These are phyloP conservation scores for Eumerus sabulonum DNA, from an alignment of 2,888 invertebrate species.

Conservation along the genomic window DNA sequence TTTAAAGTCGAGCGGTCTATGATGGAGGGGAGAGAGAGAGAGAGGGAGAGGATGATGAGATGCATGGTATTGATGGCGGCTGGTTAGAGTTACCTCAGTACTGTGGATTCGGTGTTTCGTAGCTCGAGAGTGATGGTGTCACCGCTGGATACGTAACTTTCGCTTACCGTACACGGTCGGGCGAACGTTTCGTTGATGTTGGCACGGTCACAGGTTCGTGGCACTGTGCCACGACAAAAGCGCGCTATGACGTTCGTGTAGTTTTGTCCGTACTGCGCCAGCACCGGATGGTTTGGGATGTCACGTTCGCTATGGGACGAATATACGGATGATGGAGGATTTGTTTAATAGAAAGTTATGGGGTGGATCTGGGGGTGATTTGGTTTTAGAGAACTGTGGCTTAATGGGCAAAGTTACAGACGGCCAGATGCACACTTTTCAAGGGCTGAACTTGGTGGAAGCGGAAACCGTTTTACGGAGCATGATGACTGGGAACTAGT, in stretches of 20 bases:
- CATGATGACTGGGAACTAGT: too few relatives aligned
- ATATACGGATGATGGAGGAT: constrained; percentile 10
- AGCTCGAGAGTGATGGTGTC: constrained; percentile 90
- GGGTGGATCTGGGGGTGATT: too few relatives aligned
- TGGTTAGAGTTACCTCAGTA: constrained; percentile 84
- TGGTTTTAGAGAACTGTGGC: too few relatives aligned
- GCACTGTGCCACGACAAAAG: constrained; percentile 90
- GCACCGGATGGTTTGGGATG: constrained; percentile 72
- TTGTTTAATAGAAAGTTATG: neutral
- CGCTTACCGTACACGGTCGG: constrained; percentile 88
- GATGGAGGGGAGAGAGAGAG: constrained; percentile 29
- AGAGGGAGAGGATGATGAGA: too few relatives aligned
- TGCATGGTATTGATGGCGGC: neutral
- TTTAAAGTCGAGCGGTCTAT: constrained; percentile 90
- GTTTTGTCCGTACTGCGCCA: constrained; percentile 83
- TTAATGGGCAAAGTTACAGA: too few relatives aligned
- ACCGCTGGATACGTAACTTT: constrained; percentile 90
- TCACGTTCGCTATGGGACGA: constrained; percentile 77
- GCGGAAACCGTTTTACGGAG: too few relatives aligned
- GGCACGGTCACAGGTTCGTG: constrained; percentile 90
- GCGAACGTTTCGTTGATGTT: constrained; percentile 82
- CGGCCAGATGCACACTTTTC: too few relatives aligned
- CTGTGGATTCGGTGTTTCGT: constrained; percentile 89
- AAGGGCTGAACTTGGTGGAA: too few relatives aligned
- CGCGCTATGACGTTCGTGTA: constrained; percentile 87